These are phyloP conservation scores for Lanistes nyassanus DNA, from an alignment of 1,140 invertebrate species.

Conservation along the genomic window DNA sequence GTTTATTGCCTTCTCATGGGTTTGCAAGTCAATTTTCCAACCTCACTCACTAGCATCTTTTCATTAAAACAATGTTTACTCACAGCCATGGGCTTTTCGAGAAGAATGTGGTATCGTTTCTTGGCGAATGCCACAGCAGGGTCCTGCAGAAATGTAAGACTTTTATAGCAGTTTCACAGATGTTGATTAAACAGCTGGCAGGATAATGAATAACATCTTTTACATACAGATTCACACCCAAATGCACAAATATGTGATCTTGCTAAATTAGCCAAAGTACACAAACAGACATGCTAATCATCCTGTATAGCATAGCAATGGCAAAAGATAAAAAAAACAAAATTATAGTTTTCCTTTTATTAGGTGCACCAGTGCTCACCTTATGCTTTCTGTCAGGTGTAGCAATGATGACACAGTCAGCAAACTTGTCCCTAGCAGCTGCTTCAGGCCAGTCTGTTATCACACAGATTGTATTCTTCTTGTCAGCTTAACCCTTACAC, in stretches of 20 bases:
- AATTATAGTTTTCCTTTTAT: not conserved
- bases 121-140: constrained; percentile 68
- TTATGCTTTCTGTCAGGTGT: constrained; percentile 66
- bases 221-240: too few relatives aligned
- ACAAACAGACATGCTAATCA: too few relatives aligned
- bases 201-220: too few relatives aligned
- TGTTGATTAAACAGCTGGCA: too few relatives aligned
- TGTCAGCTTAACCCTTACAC: too few relatives aligned
- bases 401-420: constrained; percentile 67
- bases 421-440: constrained; percentile 59
- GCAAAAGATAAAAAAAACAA: not conserved
- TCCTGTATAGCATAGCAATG: too few relatives aligned
- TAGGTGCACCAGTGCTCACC: constrained; percentile 31
- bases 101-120: constrained; percentile 68
- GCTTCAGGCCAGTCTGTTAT: constrained; percentile 58
- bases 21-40: too few relatives aligned
- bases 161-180: not conserved
- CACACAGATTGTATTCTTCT: not conserved
- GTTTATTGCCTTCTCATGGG: too few relatives aligned
- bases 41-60: not conserved
- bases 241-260: too few relatives aligned
- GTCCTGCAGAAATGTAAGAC: constrained; percentile 48
- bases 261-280: too few relatives aligned
- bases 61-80: constrained; percentile 27
- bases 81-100: constrained; percentile 71